These are phyloP conservation scores for Epirrhoe tristata DNA, from an alignment of 2,888 invertebrate species.

Conservation along the genomic window DNA sequence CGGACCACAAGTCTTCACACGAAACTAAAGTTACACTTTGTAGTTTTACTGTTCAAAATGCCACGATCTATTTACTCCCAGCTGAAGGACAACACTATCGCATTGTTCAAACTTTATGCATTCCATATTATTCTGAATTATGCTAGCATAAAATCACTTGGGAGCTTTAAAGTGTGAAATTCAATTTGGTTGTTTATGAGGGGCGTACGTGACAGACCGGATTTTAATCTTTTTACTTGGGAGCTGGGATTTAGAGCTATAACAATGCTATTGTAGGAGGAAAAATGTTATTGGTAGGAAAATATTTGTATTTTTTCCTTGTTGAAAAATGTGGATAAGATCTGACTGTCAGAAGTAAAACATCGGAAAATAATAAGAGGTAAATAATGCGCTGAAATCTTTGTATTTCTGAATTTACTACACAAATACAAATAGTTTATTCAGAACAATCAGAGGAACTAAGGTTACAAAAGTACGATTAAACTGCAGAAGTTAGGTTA, in stretches of 20 bases:
- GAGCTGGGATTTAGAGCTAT: slow-evolving; percentile 21
- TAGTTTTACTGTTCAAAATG: slow-evolving; percentile 10
- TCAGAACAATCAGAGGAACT: no score
- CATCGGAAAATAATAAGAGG: no score
- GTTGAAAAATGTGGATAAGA: neutral
- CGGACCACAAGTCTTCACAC: neutral
- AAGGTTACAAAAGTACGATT: no score
- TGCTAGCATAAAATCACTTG: slow-evolving; percentile 55
- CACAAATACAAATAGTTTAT: no score
- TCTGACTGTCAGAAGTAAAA: neutral
- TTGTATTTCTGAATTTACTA: no score
- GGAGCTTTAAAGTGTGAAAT: slow-evolving; percentile 55
- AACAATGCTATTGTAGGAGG: slow-evolving; percentile 7
- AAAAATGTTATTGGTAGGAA: slow-evolving; percentile 10
- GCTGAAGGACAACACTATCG: slow-evolving; percentile 28
- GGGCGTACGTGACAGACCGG: slow-evolving; percentile 25
- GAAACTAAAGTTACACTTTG: slow-evolving; percentile 2
- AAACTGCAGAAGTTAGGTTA: no score
- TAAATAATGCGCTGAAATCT: no score
- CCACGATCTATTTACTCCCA: slow-evolving; percentile 3
- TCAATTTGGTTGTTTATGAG: slow-evolving; percentile 55
- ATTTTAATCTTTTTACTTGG: slow-evolving; percentile 35
- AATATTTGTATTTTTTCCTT: slow-evolving; percentile 10
- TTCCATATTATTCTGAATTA: slow-evolving; percentile 51
- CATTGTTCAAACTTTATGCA: slow-evolving; percentile 52